Evolutionary conservation across 2,888 invertebrate genomes (phyloP).

Genomic region (Zaprionus bogoriensis): DNA sequence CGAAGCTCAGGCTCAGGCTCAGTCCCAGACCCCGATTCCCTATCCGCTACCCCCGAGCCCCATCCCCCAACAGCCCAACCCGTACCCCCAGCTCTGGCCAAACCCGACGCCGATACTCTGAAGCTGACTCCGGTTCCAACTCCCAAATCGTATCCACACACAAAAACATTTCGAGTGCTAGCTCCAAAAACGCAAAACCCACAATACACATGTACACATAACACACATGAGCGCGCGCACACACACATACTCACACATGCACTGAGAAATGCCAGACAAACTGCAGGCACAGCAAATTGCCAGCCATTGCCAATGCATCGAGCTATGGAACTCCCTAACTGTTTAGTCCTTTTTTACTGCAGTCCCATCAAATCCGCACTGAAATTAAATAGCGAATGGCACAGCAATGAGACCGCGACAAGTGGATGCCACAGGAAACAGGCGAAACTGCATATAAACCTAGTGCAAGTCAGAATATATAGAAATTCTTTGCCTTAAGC

Average conservation of each 20-base stretch:
- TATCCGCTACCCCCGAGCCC: constrained; percentile 1
- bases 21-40: constrained; percentile 14
- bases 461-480: constrained; percentile 13
- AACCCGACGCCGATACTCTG: constrained; percentile 10
- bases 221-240: not conserved
- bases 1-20: constrained; percentile 31
- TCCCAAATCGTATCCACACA: constrained; percentile 21
- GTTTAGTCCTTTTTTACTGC: constrained; percentile 59
- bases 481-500: constrained; percentile 39
- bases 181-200: constrained; percentile 45
- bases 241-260: not conserved
- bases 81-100: not conserved
- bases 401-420: constrained; percentile 56
- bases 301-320: constrained; percentile 50
- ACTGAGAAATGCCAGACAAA: constrained; percentile 32
- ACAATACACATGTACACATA: constrained; percentile 22
- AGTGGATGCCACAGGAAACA: constrained; percentile 44
- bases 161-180: constrained; percentile 39
- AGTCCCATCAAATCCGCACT: constrained; percentile 59
- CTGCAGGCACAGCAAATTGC: constrained; percentile 62
- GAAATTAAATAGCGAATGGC: constrained; percentile 58
- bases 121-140: constrained; percentile 18
- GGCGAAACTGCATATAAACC: not conserved
- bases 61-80: constrained; percentile 16
- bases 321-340: too few relatives aligned